Conservation (phyloP, 2,888 invertebrate genomes). For the Drosophila merina region DNA sequence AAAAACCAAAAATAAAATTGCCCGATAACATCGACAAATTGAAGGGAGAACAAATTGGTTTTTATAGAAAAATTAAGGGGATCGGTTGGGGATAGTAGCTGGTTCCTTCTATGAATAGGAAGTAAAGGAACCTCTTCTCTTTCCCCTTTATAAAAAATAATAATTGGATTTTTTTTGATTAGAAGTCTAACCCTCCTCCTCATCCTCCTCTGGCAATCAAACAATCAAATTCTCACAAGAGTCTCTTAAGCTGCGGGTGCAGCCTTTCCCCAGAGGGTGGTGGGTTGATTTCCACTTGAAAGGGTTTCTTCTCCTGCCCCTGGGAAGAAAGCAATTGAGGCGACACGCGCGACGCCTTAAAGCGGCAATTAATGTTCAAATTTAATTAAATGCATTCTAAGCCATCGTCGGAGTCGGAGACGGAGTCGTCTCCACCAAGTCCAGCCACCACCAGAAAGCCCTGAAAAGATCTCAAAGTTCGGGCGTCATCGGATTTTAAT, state of each 20-base stretch:
- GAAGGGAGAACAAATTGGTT: constrained; percentile 12
- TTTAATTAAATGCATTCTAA: constrained; percentile 75
- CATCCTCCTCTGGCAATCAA: constrained; percentile 20
- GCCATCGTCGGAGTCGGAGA: constrained; percentile 25
- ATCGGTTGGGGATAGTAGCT: too few relatives aligned
- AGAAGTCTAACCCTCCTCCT: too few relatives aligned
- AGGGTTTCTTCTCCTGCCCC: constrained; percentile 52
- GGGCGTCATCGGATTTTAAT: constrained; percentile 36
- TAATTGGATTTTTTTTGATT: constrained; percentile 27
- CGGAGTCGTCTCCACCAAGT: background rate
- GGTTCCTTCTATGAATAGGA: too few relatives aligned
- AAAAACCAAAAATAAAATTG: constrained; percentile 21
- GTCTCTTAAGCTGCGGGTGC: constrained; percentile 62
- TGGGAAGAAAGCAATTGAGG: constrained; percentile 58
- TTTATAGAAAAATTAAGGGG: too few relatives aligned
- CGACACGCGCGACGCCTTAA: constrained; percentile 73
- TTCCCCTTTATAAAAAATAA: constrained; percentile 16
- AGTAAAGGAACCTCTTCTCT: too few relatives aligned
- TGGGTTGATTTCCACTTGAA: constrained; percentile 61
- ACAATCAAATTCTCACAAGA: constrained; percentile 64
- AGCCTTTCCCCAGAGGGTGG: background rate
- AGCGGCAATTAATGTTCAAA: constrained; percentile 72
- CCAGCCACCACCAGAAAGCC: constrained; percentile 12
- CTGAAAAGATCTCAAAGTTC: constrained; percentile 14
- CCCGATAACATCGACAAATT: constrained; percentile 6